These are phyloP conservation scores for Magallana ariakensis DNA, from an alignment of 1,140 invertebrate genomes.

Conservation along the genomic window DNA sequence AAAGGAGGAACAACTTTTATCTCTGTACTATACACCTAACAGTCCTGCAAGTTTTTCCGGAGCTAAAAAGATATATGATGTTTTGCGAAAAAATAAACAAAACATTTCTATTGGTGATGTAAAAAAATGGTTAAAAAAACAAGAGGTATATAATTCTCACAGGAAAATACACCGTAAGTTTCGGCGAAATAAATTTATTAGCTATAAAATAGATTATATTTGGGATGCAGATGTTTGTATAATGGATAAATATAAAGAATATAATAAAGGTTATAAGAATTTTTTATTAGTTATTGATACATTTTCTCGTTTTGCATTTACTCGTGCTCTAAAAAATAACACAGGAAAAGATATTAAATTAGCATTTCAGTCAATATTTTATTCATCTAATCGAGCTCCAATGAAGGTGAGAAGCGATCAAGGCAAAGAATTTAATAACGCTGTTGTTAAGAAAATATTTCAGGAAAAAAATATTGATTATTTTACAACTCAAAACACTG, in stretches of 20 bases:
- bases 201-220: neutral
- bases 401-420: neutral
- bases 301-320: neutral
- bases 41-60: neutral
- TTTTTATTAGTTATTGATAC: neutral
- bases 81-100: neutral
- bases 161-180: neutral
- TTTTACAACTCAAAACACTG: neutral
- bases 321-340: neutral
- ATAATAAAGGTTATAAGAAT: neutral
- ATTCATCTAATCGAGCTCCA: neutral
- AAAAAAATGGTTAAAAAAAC: neutral
- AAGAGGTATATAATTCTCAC: neutral
- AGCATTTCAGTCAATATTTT: neutral
- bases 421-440: neutral
- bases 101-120: neutral
- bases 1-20: neutral
- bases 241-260: neutral
- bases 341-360: neutral
- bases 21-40: neutral
- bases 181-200: neutral
- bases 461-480: neutral
- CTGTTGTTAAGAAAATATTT: neutral
- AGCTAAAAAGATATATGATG: neutral
- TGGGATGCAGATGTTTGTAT: conserved; percentile 1